These are phyloP conservation scores for Urophycis tenuis DNA, from an alignment of 2,797 vertebrate genomes.

Conservation along the genomic window DNA sequence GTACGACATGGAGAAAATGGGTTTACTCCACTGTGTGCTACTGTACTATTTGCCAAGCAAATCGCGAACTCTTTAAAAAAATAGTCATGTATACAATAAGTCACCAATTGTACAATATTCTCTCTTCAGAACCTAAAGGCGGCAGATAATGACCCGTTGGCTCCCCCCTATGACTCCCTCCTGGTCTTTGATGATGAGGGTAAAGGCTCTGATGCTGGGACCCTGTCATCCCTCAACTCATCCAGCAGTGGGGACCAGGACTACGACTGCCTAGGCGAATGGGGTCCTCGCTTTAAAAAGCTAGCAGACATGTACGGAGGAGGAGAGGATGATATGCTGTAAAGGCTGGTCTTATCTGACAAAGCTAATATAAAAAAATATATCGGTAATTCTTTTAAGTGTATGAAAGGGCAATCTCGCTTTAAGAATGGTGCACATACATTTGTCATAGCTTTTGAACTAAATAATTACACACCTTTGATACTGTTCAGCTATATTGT, in stretches of 20 bases:
- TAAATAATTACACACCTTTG: neutral
- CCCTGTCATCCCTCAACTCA: slow-evolving; percentile 84
- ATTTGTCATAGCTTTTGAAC: neutral
- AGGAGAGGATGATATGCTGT: slow-evolving; percentile 71
- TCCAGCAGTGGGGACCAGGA: slow-evolving; percentile 80
- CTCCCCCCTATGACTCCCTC: slow-evolving; percentile 89
- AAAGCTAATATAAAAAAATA: neutral
- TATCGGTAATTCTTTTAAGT: neutral
- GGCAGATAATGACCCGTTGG: slow-evolving; percentile 84
- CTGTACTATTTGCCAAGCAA: neutral
- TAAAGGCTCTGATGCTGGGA: slow-evolving; percentile 79
- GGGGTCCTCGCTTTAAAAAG: slow-evolving; percentile 91
- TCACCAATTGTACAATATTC: neutral
- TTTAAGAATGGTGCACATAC: neutral
- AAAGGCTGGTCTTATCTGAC: slow-evolving; percentile 11
- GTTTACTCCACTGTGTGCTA: neutral
- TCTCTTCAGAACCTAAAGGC: slow-evolving; percentile 81
- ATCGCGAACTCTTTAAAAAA: neutral
- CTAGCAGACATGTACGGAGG: slow-evolving; percentile 88
- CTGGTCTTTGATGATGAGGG: slow-evolving; percentile 92
- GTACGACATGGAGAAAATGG: neutral
- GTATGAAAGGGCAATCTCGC: neutral
- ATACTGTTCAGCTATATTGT: neutral
- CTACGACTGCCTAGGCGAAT: slow-evolving; percentile 79
- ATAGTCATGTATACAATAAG: neutral